A percentile compares a stretch with the other conserved stretches of the same genome.
These are phyloP conservation scores for Abrostola triplasia DNA, from an alignment of 2,888 invertebrate species.

Conservation along the genomic window DNA sequence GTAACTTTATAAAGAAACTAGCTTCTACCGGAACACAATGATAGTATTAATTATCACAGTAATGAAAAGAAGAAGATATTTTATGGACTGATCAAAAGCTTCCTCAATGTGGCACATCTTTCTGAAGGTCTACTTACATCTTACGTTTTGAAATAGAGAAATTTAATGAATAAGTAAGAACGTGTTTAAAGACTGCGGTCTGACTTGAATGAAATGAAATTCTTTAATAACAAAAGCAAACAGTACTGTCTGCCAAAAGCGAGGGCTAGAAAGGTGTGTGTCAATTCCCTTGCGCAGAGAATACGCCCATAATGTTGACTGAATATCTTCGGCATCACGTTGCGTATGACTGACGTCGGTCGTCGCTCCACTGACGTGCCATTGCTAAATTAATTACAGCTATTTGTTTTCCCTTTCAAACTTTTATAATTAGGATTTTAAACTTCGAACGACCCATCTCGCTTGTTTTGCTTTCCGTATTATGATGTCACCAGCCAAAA, in stretches of 20 bases:
- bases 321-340: conserved; percentile 50
- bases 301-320: conserved; percentile 53
- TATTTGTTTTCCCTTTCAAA: conserved; percentile 48
- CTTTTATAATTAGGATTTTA: conserved; percentile 34
- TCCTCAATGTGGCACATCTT: too few species aligned
- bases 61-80: background rate
- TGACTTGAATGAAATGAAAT: too few species aligned
- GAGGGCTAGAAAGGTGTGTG: conserved; percentile 45
- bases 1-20: conserved; percentile 22
- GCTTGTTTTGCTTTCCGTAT: conserved; percentile 22
- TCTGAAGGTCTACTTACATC: too few species aligned
- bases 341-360: conserved; percentile 54
- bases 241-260: conserved; percentile 40
- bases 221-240: conserved; percentile 6
- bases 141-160: too few species aligned
- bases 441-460: conserved; percentile 30
- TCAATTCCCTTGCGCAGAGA: conserved; percentile 46
- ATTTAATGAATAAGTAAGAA: too few species aligned
- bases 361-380: conserved; percentile 46
- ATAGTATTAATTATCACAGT: conserved; percentile 13
- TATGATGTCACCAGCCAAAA: conserved; percentile 15
- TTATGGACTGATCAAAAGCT: background rate
- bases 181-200: too few species aligned
- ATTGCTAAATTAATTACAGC: conserved; percentile 48
- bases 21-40: conserved; percentile 1